Percentiles rank a stretch among this genome's conserved stretches.
Conservation (phyloP, 2,888 invertebrate genomes). For the Drosophila fulvimacula region DNA sequence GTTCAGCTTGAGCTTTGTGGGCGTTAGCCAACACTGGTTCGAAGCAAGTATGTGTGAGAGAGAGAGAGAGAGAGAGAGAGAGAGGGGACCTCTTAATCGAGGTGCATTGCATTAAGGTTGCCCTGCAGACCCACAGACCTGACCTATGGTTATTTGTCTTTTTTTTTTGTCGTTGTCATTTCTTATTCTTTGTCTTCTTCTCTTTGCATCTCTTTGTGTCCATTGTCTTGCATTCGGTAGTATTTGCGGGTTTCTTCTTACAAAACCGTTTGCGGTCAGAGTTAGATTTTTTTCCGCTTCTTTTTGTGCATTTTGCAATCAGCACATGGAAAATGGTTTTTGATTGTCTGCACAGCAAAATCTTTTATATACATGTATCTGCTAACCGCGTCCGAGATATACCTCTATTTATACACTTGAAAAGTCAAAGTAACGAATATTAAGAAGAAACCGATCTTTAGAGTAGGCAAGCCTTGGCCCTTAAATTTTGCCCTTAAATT, state of each 20-base stretch:
- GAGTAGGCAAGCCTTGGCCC: neutral
- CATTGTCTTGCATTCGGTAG: constrained; percentile 13
- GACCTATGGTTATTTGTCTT: constrained; percentile 66
- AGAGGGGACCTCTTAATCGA: neutral
- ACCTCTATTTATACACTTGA: neutral
- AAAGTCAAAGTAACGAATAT: no score
- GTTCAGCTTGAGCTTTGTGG: constrained; percentile 9
- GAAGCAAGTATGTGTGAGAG: no score
- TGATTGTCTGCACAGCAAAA: neutral
- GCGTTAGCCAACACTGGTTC: constrained; percentile 9
- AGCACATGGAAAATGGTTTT: constrained; percentile 28
- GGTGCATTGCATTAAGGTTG: constrained; percentile 54
- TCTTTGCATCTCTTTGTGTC: constrained; percentile 18
- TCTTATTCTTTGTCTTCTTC: constrained; percentile 38
- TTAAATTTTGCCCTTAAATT: neutral
- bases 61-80: no score
- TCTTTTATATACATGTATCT: neutral
- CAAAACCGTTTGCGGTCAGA: constrained; percentile 39
- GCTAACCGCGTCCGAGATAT: neutral
- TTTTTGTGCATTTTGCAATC: constrained; percentile 43
- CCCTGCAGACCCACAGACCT: constrained; percentile 70
- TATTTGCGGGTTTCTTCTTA: constrained; percentile 24
- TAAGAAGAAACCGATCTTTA: no score
- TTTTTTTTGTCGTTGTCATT: constrained; percentile 19
- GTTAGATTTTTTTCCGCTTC: neutral